Percentiles rank a stretch among this genome's conserved stretches.
These are phyloP conservation scores for Onthophagus sagittarius DNA, from an alignment of 2,888 invertebrate genomes.

Conservation along the genomic window DNA sequence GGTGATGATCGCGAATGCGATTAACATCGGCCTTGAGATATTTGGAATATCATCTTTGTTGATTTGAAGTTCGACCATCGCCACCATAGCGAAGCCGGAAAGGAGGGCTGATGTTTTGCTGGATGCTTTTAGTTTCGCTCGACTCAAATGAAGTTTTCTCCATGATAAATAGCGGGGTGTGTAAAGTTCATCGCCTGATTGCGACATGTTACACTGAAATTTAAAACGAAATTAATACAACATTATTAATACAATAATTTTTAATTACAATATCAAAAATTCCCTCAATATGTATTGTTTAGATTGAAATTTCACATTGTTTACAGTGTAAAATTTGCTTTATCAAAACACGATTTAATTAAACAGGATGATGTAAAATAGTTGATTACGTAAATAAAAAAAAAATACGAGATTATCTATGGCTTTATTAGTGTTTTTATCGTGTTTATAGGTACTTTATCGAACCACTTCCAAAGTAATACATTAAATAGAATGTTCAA, in stretches of 20 bases:
- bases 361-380: background rate
- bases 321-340: background rate
- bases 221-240: background rate
- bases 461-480: no score
- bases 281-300: no score
- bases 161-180: conserved; percentile 84
- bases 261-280: no score
- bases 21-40: conserved; percentile 77
- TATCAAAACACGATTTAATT: background rate
- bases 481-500: no score
- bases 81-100: conserved; percentile 98
- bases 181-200: conserved; percentile 71
- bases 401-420: no score
- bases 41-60: conserved; percentile 61
- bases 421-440: no score
- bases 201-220: conserved; percentile 62
- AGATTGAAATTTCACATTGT: no score
- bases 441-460: no score
- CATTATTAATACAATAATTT: background rate
- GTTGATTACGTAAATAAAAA: no score
- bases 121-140: conserved; percentile 96
- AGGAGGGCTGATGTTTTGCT: conserved; percentile 96
- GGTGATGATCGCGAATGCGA: conserved; percentile 92
- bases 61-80: conserved; percentile 95
- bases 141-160: conserved; percentile 88